Conservation (phyloP, 2,797 vertebrate genomes). For the Podarcis lilfordi region DNA sequence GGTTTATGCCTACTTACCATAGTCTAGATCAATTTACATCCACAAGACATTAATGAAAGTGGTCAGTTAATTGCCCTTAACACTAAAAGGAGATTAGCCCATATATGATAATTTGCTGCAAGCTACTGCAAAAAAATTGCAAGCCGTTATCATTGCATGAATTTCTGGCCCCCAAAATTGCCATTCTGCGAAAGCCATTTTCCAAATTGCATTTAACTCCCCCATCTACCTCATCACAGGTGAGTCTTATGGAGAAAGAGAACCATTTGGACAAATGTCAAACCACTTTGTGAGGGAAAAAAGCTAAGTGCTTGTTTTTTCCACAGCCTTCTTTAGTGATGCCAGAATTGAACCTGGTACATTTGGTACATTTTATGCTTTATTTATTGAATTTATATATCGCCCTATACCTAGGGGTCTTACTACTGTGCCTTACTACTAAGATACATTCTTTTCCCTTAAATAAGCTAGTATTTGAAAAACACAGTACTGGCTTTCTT, state of each 20-base stretch:
- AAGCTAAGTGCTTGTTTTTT: neutral
- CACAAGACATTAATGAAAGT: neutral
- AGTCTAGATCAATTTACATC: slow-evolving; percentile 9
- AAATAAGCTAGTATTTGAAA: neutral
- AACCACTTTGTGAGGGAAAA: slow-evolving; percentile 13
- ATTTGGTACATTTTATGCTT: no score
- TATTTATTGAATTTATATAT: no score
- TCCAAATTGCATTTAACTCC: slow-evolving; percentile 8
- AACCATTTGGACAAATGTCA: slow-evolving; percentile 7
- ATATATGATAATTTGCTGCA: slow-evolving; percentile 13
- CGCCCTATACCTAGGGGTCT: no score
- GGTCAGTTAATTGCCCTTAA: slow-evolving; percentile 17
- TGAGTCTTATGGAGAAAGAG: neutral
- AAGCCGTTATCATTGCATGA: neutral
- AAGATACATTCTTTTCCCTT: neutral
- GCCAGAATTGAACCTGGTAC: neutral
- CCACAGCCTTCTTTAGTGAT: neutral
- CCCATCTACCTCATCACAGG: neutral
- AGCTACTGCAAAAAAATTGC: neutral
- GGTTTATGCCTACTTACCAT: neutral
- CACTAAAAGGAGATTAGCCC: neutral
- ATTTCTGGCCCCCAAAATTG: neutral
- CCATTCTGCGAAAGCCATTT: neutral
- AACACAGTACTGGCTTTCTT: neutral
- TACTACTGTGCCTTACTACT: neutral